Evolutionary conservation across 2,888 invertebrate genomes (phyloP).

Genomic region (Stictocephala bisonia): DNA sequence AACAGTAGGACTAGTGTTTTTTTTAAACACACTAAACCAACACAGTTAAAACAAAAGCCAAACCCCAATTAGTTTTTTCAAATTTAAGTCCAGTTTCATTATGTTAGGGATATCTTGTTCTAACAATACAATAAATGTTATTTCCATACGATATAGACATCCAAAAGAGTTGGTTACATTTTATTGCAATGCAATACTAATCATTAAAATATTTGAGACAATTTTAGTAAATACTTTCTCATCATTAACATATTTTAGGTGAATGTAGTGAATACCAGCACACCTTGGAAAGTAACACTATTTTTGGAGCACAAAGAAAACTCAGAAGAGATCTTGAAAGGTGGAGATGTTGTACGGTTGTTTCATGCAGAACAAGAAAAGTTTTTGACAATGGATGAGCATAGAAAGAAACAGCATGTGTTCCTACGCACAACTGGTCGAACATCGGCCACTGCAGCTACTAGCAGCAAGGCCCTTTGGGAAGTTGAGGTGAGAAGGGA

Average conservation of each 20-base stretch:
- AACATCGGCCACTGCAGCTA: conserved; percentile 97
- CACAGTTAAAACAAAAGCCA: no score
- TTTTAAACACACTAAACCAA: no score
- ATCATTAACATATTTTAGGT: conserved; percentile 70
- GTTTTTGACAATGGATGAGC: conserved; percentile 98
- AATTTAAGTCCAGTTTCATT: no score
- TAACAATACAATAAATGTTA: no score
- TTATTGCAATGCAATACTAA: no score
- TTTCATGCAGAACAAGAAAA: conserved; percentile 92
- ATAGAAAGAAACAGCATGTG: conserved; percentile 92
- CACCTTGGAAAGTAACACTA: conserved; percentile 97
- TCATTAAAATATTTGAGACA: no score
- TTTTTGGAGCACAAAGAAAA: conserved; percentile 98
- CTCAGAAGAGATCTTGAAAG: conserved; percentile 96
- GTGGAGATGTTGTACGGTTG: conserved; percentile 84
- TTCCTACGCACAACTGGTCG: conserved; percentile 93
- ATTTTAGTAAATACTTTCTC: no score
- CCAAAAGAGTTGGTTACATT: no score
- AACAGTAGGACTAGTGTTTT: no score
- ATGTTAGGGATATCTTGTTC: no score
- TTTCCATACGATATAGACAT: no score
- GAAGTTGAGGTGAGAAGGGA: conserved; percentile 82
- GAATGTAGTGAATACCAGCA: conserved; percentile 92
- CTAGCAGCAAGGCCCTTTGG: conserved; percentile 99
- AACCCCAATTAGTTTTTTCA: no score